Base-by-base conservation (phyloP, 2,888 invertebrate species). In the Caenorhabditis plicata region DNA sequence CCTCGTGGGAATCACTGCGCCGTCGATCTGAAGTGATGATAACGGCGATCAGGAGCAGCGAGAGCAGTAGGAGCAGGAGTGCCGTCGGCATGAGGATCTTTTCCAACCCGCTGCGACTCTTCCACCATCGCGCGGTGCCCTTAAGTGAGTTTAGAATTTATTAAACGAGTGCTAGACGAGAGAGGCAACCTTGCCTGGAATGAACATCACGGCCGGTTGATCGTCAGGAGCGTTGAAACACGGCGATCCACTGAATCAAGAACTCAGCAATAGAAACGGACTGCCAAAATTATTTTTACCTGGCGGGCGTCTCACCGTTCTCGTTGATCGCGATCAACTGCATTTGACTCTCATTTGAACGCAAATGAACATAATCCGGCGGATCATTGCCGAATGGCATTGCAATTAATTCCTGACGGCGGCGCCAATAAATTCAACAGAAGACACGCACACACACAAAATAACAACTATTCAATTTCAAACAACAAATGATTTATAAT, bases 301-400 rank as follows among this genome's bases (percentile, higher is more conserved):
- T 15, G 3, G 65, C 57, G n/a, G 55, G 58, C 4, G 56, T 61
- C 43, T 71, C 71, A 13, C 57, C 45, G 36, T 64, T 60, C 27
- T 62, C 68, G 43, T 64, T 66, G 54, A 70, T 70, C 19, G 64
- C 54, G 32, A 73, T 73, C 40, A 73, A 47, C 55, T 73, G 70
- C 68, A 71, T 71, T 29, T 73, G 73, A 44, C 73, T 73, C 49
- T 73, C 73, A 35, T 71, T 73, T 44, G 61, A 63, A 41, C 62
- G 51, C 48, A 73, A 50, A 32, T 65, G 66, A 19, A 71, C 64
- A 52, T 71, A 71, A 45, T 71, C 66, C 13, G 68, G 66, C 9
- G 65, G 68, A 42, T 68, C 62, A 39, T 57, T 52, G 23, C 64
- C 62, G 22, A 68, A 64, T 39, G 68, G 68, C 68, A 68, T 68